Evolutionary conservation across 23 tunicate genomes (phyloP).

Genomic region (Phallusia fumigata): DNA sequence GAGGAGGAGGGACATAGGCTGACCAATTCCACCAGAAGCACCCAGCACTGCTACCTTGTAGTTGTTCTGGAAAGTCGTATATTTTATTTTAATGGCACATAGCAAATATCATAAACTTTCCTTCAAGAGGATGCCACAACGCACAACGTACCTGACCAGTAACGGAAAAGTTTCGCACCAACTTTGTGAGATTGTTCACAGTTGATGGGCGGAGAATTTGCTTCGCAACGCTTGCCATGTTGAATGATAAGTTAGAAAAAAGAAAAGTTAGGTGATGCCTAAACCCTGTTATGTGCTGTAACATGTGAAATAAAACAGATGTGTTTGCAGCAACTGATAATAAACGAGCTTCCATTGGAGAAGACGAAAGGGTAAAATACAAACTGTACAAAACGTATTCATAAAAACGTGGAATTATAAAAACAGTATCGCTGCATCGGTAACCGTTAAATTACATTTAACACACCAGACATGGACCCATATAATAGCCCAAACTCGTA

Average conservation of each 20-base stretch:
- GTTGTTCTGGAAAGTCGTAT: conserved; percentile 32
- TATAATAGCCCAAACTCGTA: too few species aligned
- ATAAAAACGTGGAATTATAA: too few species aligned
- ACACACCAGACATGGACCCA: too few species aligned
- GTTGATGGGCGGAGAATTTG: conserved; percentile 5
- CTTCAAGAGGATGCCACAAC: too few species aligned
- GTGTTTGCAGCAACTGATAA: too few species aligned
- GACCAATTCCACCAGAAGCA: conserved; percentile 99
- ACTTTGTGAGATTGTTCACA: neutral
- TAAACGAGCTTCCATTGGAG: too few species aligned
- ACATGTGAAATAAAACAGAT: neutral
- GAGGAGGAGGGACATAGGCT: conserved; percentile 88
- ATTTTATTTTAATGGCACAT: neutral
- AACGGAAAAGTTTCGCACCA: conserved; percentile 4
- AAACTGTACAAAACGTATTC: too few species aligned
- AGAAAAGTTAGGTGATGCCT: neutral
- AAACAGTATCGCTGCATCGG: too few species aligned
- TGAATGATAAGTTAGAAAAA: neutral
- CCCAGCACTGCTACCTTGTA: conserved; percentile 96
- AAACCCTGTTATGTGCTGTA: neutral
- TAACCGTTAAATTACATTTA: too few species aligned
- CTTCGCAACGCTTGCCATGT: neutral
- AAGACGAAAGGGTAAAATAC: too few species aligned
- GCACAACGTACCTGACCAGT: neutral
- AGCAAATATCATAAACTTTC: neutral